Conservation (phyloP, 1,140 invertebrate genomes). For the Latrodectus geometricus region DNA sequence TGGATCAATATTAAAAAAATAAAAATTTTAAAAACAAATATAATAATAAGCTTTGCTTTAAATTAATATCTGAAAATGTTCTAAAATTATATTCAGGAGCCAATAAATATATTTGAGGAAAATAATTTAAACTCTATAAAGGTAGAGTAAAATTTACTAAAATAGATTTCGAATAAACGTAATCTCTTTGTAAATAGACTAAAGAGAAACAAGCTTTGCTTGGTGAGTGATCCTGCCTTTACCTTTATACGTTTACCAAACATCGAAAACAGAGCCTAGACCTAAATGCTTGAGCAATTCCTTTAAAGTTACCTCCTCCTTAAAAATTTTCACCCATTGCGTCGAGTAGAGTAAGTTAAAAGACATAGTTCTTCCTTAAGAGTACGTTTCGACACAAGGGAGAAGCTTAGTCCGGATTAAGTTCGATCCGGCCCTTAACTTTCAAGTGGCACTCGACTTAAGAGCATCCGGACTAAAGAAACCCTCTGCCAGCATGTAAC, state of each 20-base stretch:
- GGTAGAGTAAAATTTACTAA: no score
- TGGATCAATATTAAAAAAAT: no score
- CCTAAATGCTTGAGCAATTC: neutral
- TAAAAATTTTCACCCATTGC: neutral
- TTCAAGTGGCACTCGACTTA: conserved; percentile 47
- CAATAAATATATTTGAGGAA: no score
- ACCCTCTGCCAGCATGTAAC: neutral
- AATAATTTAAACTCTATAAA: no score
- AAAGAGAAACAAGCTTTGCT: no score
- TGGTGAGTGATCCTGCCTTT: neutral
- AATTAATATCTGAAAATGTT: no score
- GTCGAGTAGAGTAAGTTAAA: neutral
- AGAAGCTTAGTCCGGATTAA: conserved; percentile 38
- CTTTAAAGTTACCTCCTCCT: neutral
- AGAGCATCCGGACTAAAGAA: conserved; percentile 4
- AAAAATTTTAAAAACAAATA: no score
- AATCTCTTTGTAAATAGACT: no score
- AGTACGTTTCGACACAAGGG: neutral
- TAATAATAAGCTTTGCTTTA: no score
- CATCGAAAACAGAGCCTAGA: neutral
- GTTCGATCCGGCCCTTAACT: conserved; percentile 36
- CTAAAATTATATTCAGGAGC: no score
- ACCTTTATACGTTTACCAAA: no score
- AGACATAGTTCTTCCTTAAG: neutral
- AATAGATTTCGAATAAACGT: no score